A percentile compares a stretch with the other conserved stretches of the same genome.
Conservation (phyloP, 1,140 invertebrate species). For the Epicauta chinensis region DNA sequence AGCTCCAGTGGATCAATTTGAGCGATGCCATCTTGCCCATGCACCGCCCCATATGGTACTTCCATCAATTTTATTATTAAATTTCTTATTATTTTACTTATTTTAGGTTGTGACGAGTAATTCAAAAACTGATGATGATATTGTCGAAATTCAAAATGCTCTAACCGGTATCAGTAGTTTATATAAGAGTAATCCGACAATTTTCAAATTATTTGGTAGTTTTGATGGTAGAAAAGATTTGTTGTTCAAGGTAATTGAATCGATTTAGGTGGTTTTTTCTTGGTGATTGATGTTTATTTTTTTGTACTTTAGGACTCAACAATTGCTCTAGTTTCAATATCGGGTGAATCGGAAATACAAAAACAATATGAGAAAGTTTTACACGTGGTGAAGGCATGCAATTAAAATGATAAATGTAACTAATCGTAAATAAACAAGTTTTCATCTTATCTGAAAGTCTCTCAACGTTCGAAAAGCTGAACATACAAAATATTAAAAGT, state of each 20-base stretch:
- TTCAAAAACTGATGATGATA: slow-evolving; percentile 39
- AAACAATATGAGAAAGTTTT: slow-evolving; percentile 28
- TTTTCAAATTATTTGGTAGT: slow-evolving; percentile 47
- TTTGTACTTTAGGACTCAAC: slow-evolving; percentile 21
- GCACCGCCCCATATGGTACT: slow-evolving; percentile 51
- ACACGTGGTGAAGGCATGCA: slow-evolving; percentile 19
- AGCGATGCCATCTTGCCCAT: slow-evolving; percentile 55
- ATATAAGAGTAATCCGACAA: slow-evolving; percentile 44
- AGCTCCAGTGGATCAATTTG: slow-evolving; percentile 47
- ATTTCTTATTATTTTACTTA: slow-evolving; percentile 7
- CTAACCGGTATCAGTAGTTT: slow-evolving; percentile 41
- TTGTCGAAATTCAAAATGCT: slow-evolving; percentile 48
- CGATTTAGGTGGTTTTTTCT: slow-evolving; percentile 17
- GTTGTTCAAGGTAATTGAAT: slow-evolving; percentile 45
- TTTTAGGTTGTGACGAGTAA: slow-evolving; percentile 46
- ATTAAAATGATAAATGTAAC: slow-evolving; percentile 9
- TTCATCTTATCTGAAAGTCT: too few relatives aligned
- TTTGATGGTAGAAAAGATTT: slow-evolving; percentile 46
- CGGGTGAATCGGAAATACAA: slow-evolving; percentile 21
- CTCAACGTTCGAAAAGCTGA: too few relatives aligned
- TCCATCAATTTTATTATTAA: not conserved
- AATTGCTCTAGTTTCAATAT: slow-evolving; percentile 25
- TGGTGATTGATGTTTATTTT: not conserved
- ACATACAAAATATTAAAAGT: too few relatives aligned
- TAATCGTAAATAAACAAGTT: too few relatives aligned